These are phyloP conservation scores for Papilio protenor DNA, from an alignment of 2,888 invertebrate species.

Conservation along the genomic window DNA sequence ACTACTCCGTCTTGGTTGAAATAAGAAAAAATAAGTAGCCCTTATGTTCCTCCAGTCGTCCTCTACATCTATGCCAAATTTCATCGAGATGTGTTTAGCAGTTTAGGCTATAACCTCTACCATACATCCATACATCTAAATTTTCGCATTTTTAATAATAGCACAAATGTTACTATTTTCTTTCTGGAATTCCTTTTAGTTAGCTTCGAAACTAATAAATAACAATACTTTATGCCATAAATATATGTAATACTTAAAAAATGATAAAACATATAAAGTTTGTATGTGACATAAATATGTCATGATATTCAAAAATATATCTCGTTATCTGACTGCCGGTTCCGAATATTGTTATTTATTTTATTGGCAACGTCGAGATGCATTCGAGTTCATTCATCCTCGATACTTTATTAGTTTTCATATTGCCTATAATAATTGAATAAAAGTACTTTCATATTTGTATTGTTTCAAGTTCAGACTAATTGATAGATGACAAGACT, in stretches of 20 bases:
- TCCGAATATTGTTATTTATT: conserved; percentile 32
- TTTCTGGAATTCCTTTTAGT: too few relatives aligned
- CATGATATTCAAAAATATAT: conserved; percentile 13
- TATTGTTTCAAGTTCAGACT: conserved; percentile 20
- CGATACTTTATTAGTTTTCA: conserved; percentile 21
- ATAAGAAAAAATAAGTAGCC: too few relatives aligned
- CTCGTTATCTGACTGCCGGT: conserved; percentile 30
- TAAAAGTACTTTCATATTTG: conserved; percentile 11
- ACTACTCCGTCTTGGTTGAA: too few relatives aligned
- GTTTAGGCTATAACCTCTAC: too few relatives aligned
- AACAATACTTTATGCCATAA: not conserved
- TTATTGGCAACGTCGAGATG: conserved; percentile 31
- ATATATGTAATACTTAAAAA: not conserved
- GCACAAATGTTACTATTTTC: too few relatives aligned
- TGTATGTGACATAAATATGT: conserved; percentile 12
- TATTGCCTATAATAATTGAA: conserved; percentile 16
- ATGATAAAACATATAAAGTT: not conserved
- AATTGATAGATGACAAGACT: not conserved
- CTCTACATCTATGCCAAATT: too few relatives aligned
- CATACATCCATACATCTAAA: too few relatives aligned
- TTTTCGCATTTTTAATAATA: too few relatives aligned
- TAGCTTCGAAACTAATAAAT: too few relatives aligned
- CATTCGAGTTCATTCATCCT: conserved; percentile 29
- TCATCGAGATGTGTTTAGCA: too few relatives aligned
- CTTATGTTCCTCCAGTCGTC: too few relatives aligned